Base-by-base conservation (phyloP, 2,113 vertebrate species). In the Sigmodon hispidus region DNA sequence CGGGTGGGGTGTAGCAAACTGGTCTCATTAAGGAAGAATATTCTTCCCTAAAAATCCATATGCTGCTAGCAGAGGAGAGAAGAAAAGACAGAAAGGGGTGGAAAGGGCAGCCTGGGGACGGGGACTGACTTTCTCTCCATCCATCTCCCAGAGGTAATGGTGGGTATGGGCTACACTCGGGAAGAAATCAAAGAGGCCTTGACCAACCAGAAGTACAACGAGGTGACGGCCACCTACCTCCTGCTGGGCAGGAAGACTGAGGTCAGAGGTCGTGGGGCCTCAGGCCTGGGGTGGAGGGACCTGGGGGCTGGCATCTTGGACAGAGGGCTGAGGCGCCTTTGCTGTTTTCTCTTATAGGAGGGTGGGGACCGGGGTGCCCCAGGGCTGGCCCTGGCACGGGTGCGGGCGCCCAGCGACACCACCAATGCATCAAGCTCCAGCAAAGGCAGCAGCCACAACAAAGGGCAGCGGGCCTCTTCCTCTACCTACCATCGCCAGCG, bases 171-270 rank as follows among this genome's bases (percentile, higher is more conserved):
- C 57, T 99, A 99, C 97, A 98, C 98, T 0, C 98, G 99, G 34
- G 99, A 99, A 43, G 99, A 99, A 96, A 99, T 99, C 98, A 98
- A 98, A 97, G 99, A 99, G 17, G 98, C 99, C 36, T 97, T 99
- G 97, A 98, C 96, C 83, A 98, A 96, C 97, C 99, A 99, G 93
- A 99, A 99, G 97, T 99, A 99, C 98, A 99, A 99, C 1, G 99
- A 99, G 97, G 98, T 99, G 96, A 99, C 99, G 0, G 99, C 99
- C 96, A 99, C 99, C 13, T 99, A 99, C 98, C 98, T 99, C 98
- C 99, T 99, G 97, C 99, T 99, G 97, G 99, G 98, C 87, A 98
- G 99, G 96, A 99, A 99, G 96, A 99, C 97, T n/a, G 99, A 99
- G 98, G 99, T 98, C 98, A 99, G 96, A 57, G 89, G 93, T 87